These are phyloP conservation scores for Apamea crenata DNA, from an alignment of 2,888 invertebrate species.

Conservation along the genomic window DNA sequence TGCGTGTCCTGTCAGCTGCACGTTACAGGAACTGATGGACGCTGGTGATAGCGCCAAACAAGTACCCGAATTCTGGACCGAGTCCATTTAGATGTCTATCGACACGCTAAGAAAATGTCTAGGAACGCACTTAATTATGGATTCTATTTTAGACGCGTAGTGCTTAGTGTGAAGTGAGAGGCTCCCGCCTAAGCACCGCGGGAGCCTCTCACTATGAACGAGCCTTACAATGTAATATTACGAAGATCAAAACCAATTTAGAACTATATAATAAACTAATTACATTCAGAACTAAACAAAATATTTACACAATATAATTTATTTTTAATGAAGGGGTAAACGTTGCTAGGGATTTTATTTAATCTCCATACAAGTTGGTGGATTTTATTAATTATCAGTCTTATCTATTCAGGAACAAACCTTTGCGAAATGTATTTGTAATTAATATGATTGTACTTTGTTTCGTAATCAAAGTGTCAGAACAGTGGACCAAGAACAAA, in stretches of 20 bases:
- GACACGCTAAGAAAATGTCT: background rate
- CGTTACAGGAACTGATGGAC: background rate
- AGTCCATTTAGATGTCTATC: background rate
- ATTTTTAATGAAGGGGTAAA: slow-evolving; percentile 2
- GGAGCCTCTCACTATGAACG: background rate
- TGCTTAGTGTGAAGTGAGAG: too few relatives aligned
- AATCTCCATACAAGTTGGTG: background rate
- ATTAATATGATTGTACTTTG: background rate
- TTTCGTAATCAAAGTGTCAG: background rate
- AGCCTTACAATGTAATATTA: slow-evolving; percentile 20
- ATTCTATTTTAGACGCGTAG: background rate
- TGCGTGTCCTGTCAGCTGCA: background rate
- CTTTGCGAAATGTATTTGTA: background rate
- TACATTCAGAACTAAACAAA: slow-evolving; percentile 25
- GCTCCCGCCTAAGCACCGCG: background rate
- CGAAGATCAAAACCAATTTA: slow-evolving; percentile 39
- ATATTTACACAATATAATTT: slow-evolving; percentile 23
- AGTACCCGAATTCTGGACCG: background rate
- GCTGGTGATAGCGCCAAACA: background rate
- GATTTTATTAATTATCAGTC: background rate
- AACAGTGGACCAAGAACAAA: background rate
- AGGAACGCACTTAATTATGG: background rate
- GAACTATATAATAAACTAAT: slow-evolving; percentile 25
- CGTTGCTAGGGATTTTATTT: background rate
- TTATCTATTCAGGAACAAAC: background rate